These are phyloP conservation scores for Adineta ricciae DNA, from an alignment of 2,888 invertebrate species.

Conservation along the genomic window DNA sequence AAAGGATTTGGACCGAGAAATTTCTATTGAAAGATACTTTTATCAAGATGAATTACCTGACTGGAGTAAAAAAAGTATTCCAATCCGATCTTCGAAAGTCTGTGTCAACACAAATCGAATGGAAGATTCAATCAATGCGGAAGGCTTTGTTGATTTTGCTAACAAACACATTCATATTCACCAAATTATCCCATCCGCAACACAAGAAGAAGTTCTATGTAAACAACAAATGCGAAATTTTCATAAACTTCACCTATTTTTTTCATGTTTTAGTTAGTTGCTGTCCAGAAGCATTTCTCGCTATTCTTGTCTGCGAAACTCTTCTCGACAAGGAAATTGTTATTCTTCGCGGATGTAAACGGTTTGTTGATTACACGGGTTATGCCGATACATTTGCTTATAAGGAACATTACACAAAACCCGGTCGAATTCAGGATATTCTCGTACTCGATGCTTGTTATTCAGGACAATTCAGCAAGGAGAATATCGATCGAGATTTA, in stretches of 20 bases:
- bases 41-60: not conserved
- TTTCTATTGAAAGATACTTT: not conserved
- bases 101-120: not conserved
- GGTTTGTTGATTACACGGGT: not conserved
- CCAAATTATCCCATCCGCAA: not conserved
- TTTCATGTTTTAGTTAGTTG: not conserved
- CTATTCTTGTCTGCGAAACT: not conserved
- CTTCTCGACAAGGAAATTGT: not conserved
- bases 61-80: not conserved
- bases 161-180: not conserved
- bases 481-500: not conserved
- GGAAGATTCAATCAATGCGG: not conserved
- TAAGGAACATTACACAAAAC: not conserved
- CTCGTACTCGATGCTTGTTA: not conserved
- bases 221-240: not conserved
- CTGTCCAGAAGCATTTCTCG: not conserved
- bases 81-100: not conserved
- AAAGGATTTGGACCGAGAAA: not conserved
- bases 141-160: not conserved
- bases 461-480: not conserved
- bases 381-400: not conserved
- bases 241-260: not conserved
- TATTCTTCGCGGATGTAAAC: not conserved
- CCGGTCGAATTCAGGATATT: not conserved
- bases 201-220: slow-evolving; percentile 10